These are phyloP conservation scores for Catharus minimus DNA, from an alignment of 2,113 vertebrate genomes.

Conservation along the genomic window DNA sequence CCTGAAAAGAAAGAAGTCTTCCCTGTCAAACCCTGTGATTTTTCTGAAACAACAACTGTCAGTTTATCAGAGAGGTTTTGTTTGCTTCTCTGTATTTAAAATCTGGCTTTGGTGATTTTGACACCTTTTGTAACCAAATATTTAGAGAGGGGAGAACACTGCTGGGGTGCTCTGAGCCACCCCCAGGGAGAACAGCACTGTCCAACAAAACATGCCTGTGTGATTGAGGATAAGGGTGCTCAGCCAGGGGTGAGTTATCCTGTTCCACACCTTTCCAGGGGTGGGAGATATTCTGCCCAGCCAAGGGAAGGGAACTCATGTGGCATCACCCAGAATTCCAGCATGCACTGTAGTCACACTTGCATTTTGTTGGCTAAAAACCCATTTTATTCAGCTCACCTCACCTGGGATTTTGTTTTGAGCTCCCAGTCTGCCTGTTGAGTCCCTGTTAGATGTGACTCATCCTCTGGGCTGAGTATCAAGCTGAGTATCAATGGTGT, in stretches of 20 bases:
- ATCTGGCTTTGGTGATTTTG: background rate
- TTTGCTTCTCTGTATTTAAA: background rate
- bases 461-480: background rate
- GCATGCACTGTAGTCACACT: rapidly evolving
- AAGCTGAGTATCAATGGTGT: background rate
- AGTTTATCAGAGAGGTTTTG: background rate
- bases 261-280: background rate
- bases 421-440: background rate
- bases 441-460: background rate
- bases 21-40: background rate
- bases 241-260: background rate
- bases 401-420: background rate
- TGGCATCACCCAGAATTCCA: background rate
- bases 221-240: background rate
- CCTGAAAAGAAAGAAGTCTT: background rate
- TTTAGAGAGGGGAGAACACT: background rate
- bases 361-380: background rate
- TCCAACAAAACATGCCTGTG: background rate
- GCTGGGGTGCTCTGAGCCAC: background rate
- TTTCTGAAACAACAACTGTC: background rate
- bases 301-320: rapidly evolving
- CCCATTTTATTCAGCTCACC: background rate
- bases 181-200: background rate
- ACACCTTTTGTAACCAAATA: background rate
- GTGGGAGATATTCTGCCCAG: background rate